Evolutionary conservation across 2,113 vertebrate species (phyloP), one percentile per base, ranked within the genome.

Genomic region (Anseranas semipalmata): DNA sequence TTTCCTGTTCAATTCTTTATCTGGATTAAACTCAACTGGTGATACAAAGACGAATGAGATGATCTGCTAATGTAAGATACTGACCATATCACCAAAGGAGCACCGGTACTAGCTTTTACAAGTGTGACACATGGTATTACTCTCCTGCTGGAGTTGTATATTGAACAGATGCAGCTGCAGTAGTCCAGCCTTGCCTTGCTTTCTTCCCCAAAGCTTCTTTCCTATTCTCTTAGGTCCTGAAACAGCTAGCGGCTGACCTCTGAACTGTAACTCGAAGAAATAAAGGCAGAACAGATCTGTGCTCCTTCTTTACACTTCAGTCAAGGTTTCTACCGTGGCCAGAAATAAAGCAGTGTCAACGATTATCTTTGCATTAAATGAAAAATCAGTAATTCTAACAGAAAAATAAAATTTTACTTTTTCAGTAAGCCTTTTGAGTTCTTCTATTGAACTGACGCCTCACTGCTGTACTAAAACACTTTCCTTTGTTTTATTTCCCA

Each of bases 331-430:
- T 30, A 35, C 48, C n/a, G 66, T 74, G 35, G 56, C 5, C 1
- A 1, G n/a, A 70, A 63, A 62, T 12, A 75, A 71, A 91, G 39
- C 1, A 0, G 0, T n/a, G 52, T 6, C 7, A 48, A 27, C 8
- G 48, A 28, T 22, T 46, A 74, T 10, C 16, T 80, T 75, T 37
- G 6, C 7, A 24, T 12, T 83, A 48, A 71, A 60, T 0, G 3
- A 79, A 55, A 53, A 53, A 35, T 13, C 6, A 37, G 20, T 10
- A 8, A 12, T 30, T 86, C 9, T 25, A 56, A 15, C 17, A 53
- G 5, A 41, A 7, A 50, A 12, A 25, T 13, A 53, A 33, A 35
- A n/a, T 7, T 35, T 12, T 55, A 84, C 18, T 60, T 90, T 72
- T 37, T 11, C 32, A 53, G 22, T 10, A 53, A 37, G 12, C 4